Conservation (phyloP, 2,888 invertebrate genomes). For the Sceliomorpha sp. region DNA sequence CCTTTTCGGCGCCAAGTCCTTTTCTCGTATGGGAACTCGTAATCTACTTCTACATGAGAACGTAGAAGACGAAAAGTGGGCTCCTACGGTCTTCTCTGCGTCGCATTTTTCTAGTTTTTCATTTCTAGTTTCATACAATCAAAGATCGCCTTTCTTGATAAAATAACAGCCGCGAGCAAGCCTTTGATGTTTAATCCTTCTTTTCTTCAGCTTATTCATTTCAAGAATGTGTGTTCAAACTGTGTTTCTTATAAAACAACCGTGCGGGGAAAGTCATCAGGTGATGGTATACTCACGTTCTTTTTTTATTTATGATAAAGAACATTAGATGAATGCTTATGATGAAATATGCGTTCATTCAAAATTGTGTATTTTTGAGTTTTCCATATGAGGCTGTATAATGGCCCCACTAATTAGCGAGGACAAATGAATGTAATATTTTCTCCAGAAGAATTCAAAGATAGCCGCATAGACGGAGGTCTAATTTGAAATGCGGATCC, state of each 20-base stretch:
- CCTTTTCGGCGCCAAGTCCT: conserved; percentile 33
- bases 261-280: too few species aligned
- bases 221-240: too few species aligned
- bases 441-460: conserved; percentile 9
- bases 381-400: too few species aligned
- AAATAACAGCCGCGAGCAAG: background rate
- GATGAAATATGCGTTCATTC: too few species aligned
- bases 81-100: conserved; percentile 38
- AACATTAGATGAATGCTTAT: too few species aligned
- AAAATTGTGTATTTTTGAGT: too few species aligned
- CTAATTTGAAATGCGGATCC: conserved; percentile 31
- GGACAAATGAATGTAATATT: conserved; percentile 14
- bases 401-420: conserved; percentile 22
- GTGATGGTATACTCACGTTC: too few species aligned
- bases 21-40: conserved; percentile 62
- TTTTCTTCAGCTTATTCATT: background rate
- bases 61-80: conserved; percentile 12
- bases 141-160: too few species aligned
- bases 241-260: too few species aligned
- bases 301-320: too few species aligned
- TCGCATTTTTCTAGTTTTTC: conserved; percentile 21
- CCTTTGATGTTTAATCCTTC: conserved; percentile 5
- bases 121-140: too few species aligned
- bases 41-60: conserved; percentile 2
- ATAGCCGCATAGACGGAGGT: conserved; percentile 17